These are phyloP conservation scores for Hybos culiciformis DNA, from an alignment of 2,888 invertebrate genomes.

Conservation along the genomic window DNA sequence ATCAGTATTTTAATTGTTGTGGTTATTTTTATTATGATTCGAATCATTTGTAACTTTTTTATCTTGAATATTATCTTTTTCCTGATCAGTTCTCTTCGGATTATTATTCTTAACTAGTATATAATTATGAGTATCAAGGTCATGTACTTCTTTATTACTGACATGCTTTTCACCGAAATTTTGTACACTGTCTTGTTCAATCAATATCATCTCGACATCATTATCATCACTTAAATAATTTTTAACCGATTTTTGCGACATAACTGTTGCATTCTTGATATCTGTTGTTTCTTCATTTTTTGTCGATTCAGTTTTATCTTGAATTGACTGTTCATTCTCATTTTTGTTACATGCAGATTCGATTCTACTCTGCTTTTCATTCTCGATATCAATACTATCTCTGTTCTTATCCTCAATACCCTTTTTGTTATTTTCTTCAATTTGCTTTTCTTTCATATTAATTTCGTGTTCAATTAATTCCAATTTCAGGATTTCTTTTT, in stretches of 20 bases:
- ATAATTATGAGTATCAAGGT: too few relatives aligned
- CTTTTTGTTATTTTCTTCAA: neutral
- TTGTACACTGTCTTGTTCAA: too few relatives aligned
- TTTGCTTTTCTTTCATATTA: conserved; percentile 1
- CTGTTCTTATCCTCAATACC: neutral
- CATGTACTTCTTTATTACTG: too few relatives aligned
- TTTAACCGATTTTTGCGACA: neutral
- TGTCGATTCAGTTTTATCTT: neutral
- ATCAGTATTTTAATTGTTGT: neutral
- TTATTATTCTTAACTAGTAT: too few relatives aligned
- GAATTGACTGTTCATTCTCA: conserved; percentile 4
- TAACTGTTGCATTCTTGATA: neutral
- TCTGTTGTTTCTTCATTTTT: neutral
- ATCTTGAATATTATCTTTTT: neutral
- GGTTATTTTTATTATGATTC: too few relatives aligned
- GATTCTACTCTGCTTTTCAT: neutral
- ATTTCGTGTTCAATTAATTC: neutral
- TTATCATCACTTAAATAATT: neutral
- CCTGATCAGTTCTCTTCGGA: neutral
- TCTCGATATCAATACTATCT: neutral
- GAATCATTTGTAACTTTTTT: neutral
- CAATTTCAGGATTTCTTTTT: neutral
- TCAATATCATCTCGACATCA: too few relatives aligned
- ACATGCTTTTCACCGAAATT: too few relatives aligned
- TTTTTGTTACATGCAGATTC: neutral